Conservation (phyloP, 2,113 vertebrate genomes). For the Isichthys henryi region DNA sequence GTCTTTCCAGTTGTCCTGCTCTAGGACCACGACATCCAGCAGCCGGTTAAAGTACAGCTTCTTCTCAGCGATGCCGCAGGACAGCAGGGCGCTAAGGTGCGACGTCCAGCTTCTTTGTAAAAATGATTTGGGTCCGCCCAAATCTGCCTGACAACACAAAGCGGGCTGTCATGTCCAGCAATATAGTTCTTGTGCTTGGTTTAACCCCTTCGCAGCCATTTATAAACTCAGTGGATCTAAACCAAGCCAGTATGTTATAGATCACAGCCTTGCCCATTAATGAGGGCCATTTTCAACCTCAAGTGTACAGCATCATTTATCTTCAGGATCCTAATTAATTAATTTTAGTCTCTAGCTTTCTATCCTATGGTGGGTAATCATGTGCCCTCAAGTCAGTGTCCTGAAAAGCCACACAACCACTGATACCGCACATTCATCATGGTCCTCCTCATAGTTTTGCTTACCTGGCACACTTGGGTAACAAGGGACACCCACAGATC, state of each 20-base stretch:
- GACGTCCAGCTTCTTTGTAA: constrained; percentile 59
- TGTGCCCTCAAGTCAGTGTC: neutral
- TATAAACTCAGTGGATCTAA: neutral
- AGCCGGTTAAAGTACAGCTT: constrained; percentile 43
- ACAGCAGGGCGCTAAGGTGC: constrained; percentile 49
- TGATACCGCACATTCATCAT: neutral
- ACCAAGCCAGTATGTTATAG: neutral
- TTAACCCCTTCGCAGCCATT: neutral
- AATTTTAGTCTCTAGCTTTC: neutral
- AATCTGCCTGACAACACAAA: constrained; percentile 42
- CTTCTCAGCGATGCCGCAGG: constrained; percentile 42
- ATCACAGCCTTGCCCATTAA: neutral
- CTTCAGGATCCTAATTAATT: neutral
- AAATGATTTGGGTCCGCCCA: constrained; percentile 44
- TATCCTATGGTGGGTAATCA: neutral
- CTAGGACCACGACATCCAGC: constrained; percentile 42
- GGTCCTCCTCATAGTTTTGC: neutral
- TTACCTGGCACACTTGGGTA: constrained; percentile 57
- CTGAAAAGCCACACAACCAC: neutral
- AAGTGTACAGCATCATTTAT: neutral
- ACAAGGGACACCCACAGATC: constrained; percentile 50
- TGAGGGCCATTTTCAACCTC: neutral
- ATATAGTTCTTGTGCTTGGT: neutral
- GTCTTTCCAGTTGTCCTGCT: constrained; percentile 32
- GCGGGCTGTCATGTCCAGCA: neutral